Evolutionary conservation across 2,113 vertebrate species (phyloP).

Genomic region (Syngnathus typhle): DNA sequence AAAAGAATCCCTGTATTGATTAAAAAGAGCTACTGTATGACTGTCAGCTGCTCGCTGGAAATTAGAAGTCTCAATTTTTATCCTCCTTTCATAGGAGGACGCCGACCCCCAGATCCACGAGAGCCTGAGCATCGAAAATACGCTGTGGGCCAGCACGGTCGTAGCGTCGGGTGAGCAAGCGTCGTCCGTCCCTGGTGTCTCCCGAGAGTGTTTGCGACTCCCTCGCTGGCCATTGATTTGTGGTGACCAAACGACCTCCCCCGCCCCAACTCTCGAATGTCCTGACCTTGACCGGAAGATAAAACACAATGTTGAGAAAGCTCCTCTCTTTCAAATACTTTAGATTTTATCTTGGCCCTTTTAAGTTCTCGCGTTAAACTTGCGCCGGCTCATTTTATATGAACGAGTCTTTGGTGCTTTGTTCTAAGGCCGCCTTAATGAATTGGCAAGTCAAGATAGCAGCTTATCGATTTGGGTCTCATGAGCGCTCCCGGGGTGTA

Average conservation of each 20-base stretch:
- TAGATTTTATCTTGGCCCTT: neutral
- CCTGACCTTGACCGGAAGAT: constrained; percentile 66
- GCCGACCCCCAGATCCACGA: constrained; percentile 86
- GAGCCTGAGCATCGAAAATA: constrained; percentile 94
- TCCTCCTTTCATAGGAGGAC: constrained; percentile 76
- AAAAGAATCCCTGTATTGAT: constrained; percentile 19
- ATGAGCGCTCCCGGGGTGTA: constrained; percentile 38
- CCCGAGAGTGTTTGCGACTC: constrained; percentile 48
- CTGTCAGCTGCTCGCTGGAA: neutral
- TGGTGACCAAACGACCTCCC: constrained; percentile 41
- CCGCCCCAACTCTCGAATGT: constrained; percentile 22
- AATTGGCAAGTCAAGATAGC: constrained; percentile 67
- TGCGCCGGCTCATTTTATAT: constrained; percentile 64
- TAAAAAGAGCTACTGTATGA: constrained; percentile 37
- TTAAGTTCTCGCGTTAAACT: constrained; percentile 34
- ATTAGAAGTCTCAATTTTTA: too few species aligned
- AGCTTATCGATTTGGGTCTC: constrained; percentile 63
- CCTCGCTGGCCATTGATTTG: constrained; percentile 65
- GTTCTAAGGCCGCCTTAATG: constrained; percentile 68
- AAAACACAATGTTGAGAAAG: constrained; percentile 15
- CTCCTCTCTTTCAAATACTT: too few species aligned
- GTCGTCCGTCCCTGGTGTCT: constrained; percentile 28
- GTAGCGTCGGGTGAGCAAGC: constrained; percentile 85
- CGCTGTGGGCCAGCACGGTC: constrained; percentile 92
- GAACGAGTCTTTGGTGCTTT: constrained; percentile 59